Conservation (phyloP, 2,797 vertebrate genomes). For the Enteromius radiatus region DNA sequence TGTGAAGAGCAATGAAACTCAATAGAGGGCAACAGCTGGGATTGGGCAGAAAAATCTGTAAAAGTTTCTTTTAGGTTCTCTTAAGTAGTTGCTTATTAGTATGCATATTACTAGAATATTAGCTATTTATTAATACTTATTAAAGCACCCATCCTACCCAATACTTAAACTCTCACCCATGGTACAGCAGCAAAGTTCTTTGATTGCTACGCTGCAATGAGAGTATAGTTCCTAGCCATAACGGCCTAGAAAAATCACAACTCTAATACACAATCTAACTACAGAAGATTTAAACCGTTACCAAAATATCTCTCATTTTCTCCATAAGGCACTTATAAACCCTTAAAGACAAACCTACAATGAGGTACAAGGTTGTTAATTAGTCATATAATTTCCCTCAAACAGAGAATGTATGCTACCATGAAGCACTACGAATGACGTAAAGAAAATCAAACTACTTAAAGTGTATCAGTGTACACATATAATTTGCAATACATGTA, state of each 20-base stretch:
- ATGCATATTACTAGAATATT: too few relatives aligned
- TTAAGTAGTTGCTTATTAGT: too few relatives aligned
- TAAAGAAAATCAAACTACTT: not conserved
- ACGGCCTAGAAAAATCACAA: too few relatives aligned
- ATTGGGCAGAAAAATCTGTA: not conserved
- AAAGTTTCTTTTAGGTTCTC: too few relatives aligned
- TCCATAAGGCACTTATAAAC: not conserved
- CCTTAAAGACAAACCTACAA: not conserved
- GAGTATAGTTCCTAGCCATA: too few relatives aligned
- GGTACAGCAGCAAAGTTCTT: too few relatives aligned
- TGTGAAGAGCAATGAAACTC: not conserved
- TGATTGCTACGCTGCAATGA: too few relatives aligned
- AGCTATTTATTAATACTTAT: too few relatives aligned
- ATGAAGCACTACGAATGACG: not conserved
- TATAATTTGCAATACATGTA: not conserved
- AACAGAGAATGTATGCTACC: not conserved
- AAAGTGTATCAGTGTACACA: not conserved
- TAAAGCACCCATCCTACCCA: too few relatives aligned
- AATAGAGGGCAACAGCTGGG: not conserved
- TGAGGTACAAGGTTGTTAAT: not conserved
- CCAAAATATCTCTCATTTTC: not conserved
- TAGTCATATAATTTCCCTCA: not conserved
- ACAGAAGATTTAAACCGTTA: too few relatives aligned
- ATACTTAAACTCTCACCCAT: too few relatives aligned
- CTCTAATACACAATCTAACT: too few relatives aligned